A percentile compares a stretch with the other conserved stretches of the same genome.
Conservation (phyloP, 2,888 invertebrate species). For the Teleogryllus oceanicus region DNA sequence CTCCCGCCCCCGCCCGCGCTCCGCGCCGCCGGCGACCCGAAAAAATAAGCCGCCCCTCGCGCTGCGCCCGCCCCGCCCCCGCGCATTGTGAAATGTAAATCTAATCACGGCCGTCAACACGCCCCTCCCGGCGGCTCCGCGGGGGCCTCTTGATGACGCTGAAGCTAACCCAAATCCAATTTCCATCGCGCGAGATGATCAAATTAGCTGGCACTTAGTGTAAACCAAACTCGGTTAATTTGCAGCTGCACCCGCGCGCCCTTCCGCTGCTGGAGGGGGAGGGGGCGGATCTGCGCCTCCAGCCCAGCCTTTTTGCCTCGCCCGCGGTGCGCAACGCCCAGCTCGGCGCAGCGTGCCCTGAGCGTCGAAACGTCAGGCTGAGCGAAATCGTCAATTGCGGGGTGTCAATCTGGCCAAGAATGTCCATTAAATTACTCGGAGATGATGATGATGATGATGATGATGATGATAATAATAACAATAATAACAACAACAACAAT, state of each 20-base stretch:
- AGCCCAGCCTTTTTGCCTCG: background rate
- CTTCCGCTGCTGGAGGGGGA: background rate
- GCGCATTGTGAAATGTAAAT: conserved; percentile 38
- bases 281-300: too few relatives aligned
- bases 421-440: too few relatives aligned
- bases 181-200: conserved; percentile 48
- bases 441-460: too few relatives aligned
- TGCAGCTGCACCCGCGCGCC: conserved; percentile 28
- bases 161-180: conserved; percentile 48
- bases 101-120: conserved; percentile 34
- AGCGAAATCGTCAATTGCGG: too few relatives aligned
- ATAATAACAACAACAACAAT: too few relatives aligned
- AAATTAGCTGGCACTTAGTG: conserved; percentile 54
- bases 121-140: background rate
- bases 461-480: too few relatives aligned
- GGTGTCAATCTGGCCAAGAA: too few relatives aligned
- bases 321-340: background rate
- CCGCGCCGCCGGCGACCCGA: conserved; percentile 32
- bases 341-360: too few relatives aligned
- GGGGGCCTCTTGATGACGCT: conserved; percentile 27
- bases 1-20: background rate
- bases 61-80: background rate
- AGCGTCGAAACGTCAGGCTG: too few relatives aligned
- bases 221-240: conserved; percentile 55
- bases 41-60: conserved; percentile 31